Conservation (phyloP, 2,888 invertebrate species). For the Phengaris alcon region DNA sequence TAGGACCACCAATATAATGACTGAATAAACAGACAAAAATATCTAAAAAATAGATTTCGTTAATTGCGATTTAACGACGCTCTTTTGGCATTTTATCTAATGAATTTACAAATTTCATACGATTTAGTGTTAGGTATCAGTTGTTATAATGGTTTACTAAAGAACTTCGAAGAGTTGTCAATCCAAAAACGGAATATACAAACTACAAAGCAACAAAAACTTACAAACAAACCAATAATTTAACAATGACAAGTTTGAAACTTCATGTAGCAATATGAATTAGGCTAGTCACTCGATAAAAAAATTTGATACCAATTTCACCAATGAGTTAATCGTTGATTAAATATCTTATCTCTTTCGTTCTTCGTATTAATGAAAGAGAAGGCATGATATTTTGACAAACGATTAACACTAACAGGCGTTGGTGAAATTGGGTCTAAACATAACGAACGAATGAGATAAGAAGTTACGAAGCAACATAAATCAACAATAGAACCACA, state of each 20-base stretch:
- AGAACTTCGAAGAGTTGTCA: not conserved
- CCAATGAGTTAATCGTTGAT: too few relatives aligned
- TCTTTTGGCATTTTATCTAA: not conserved
- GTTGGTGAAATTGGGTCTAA: too few relatives aligned
- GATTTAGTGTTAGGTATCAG: not conserved
- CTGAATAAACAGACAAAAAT: too few relatives aligned
- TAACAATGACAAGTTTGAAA: not conserved
- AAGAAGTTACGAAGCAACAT: not conserved
- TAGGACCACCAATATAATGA: too few relatives aligned
- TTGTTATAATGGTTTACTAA: not conserved
- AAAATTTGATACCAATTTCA: not conserved
- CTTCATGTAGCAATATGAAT: not conserved
- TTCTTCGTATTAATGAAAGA: too few relatives aligned
- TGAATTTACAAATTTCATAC: not conserved
- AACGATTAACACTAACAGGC: too few relatives aligned
- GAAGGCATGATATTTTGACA: too few relatives aligned
- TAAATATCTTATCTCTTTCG: too few relatives aligned
- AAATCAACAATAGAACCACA: not conserved
- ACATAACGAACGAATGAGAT: not conserved
- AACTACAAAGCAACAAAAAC: not conserved
- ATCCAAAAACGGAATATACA: not conserved
- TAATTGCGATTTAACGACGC: not conserved
- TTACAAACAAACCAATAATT: not conserved
- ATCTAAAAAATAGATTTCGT: not conserved
- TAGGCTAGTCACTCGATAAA: not conserved